Evolutionary conservation across 2,888 invertebrate genomes (phyloP).

Genomic region (Cyaniris semiargus): DNA sequence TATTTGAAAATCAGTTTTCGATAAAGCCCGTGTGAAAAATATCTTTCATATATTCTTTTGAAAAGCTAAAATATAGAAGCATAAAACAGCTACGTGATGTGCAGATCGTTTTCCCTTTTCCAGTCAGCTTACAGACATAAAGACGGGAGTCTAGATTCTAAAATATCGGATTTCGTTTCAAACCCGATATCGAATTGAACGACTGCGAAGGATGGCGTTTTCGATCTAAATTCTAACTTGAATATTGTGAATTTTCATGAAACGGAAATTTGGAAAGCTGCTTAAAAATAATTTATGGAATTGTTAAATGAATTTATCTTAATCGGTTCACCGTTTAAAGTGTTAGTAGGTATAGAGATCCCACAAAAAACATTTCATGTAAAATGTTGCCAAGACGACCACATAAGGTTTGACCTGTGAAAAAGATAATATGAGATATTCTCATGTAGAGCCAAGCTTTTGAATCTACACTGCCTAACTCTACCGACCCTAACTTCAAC

Average conservation of each 20-base stretch:
- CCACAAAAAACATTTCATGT: too few relatives aligned
- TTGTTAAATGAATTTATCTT: too few relatives aligned
- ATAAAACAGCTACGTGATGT: slow-evolving; percentile 73
- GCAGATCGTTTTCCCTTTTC: slow-evolving; percentile 53
- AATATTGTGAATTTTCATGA: not conserved
- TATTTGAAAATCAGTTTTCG: slow-evolving; percentile 16
- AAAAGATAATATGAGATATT: too few relatives aligned
- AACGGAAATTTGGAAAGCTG: not conserved
- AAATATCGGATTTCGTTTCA: slow-evolving; percentile 67
- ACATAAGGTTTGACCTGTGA: too few relatives aligned
- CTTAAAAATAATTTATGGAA: too few relatives aligned
- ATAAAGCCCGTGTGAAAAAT: not conserved
- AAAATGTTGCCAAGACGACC: too few relatives aligned
- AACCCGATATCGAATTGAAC: slow-evolving; percentile 65
- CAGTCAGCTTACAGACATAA: slow-evolving; percentile 55
- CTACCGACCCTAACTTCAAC: too few relatives aligned
- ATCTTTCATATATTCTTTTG: slow-evolving; percentile 12
- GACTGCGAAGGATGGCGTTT: slow-evolving; percentile 52
- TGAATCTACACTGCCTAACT: too few relatives aligned
- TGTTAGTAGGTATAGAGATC: too few relatives aligned
- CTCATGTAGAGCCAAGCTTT: too few relatives aligned
- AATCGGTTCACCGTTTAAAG: too few relatives aligned
- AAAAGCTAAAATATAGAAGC: slow-evolving; percentile 4
- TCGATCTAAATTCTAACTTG: not conserved
- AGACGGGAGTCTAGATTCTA: slow-evolving; percentile 64